Percentiles rank a stretch among this genome's conserved stretches.
These are phyloP conservation scores for Oryctolagus cuniculus DNA, from an alignment of 2,113 vertebrate species.

Conservation along the genomic window DNA sequence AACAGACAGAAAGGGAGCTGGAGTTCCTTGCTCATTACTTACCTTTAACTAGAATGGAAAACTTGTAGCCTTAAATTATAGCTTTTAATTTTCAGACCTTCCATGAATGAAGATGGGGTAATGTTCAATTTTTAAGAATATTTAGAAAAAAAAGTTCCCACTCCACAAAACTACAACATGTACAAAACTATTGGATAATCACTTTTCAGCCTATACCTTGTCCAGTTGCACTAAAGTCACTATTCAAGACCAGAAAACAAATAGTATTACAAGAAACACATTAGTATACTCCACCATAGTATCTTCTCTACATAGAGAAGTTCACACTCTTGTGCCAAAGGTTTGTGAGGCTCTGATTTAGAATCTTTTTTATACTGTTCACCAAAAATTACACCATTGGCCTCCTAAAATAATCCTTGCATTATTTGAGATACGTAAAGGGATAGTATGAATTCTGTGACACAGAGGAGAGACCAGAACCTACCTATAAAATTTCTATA, in stretches of 20 bases:
- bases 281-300: not conserved
- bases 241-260: not conserved
- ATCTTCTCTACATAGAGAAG: not conserved
- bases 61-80: not conserved
- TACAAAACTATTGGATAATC: not conserved
- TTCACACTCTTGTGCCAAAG: constrained; percentile 3
- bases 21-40: not conserved
- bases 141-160: constrained; percentile 28
- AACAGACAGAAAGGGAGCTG: not conserved
- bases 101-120: not conserved
- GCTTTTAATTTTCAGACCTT: not conserved
- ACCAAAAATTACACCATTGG: not conserved
- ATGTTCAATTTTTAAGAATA: constrained; percentile 58
- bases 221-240: not conserved
- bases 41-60: constrained; percentile 1
- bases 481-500: not conserved
- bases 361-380: not conserved
- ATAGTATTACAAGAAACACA: constrained; percentile 10
- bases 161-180: not conserved
- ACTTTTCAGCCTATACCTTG: constrained; percentile 6
- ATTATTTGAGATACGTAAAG: not conserved
- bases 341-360: not conserved
- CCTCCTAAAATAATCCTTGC: not conserved
- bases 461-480: not conserved
- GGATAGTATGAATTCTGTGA: constrained; percentile 26